Evolutionary conservation across 2,888 invertebrate species (phyloP).

Genomic region (Meloe dianella): DNA sequence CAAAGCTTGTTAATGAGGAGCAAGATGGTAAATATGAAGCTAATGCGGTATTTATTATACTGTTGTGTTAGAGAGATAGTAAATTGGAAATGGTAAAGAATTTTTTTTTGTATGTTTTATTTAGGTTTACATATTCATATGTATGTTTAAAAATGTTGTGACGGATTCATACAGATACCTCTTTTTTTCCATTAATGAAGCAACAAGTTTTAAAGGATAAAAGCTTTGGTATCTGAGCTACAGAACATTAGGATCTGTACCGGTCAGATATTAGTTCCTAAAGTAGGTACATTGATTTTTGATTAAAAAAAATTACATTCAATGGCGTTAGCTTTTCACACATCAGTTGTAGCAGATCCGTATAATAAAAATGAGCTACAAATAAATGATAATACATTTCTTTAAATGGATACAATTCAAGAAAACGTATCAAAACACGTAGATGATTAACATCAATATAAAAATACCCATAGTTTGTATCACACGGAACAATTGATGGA

Average conservation of each 20-base stretch:
- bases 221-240: too few species aligned
- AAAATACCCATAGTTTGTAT: conserved; percentile 1
- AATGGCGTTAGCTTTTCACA: neutral
- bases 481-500: conserved; percentile 5
- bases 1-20: conserved; percentile 42
- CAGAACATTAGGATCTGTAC: too few species aligned
- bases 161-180: neutral
- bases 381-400: too few species aligned
- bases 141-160: neutral
- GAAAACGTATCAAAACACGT: too few species aligned
- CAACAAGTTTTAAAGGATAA: neutral
- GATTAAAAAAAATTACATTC: too few species aligned
- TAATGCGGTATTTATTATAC: conserved; percentile 26
- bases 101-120: neutral
- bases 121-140: neutral
- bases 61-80: conserved; percentile 5
- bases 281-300: too few species aligned
- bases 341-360: too few species aligned
- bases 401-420: too few species aligned
- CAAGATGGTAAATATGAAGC: conserved; percentile 27
- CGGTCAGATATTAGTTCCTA: too few species aligned
- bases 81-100: neutral
- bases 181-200: neutral
- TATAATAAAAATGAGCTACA: too few species aligned
- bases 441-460: conserved; percentile 27